These are phyloP conservation scores for Colostygia pectinataria DNA, from an alignment of 2,888 invertebrate species.

Conservation along the genomic window DNA sequence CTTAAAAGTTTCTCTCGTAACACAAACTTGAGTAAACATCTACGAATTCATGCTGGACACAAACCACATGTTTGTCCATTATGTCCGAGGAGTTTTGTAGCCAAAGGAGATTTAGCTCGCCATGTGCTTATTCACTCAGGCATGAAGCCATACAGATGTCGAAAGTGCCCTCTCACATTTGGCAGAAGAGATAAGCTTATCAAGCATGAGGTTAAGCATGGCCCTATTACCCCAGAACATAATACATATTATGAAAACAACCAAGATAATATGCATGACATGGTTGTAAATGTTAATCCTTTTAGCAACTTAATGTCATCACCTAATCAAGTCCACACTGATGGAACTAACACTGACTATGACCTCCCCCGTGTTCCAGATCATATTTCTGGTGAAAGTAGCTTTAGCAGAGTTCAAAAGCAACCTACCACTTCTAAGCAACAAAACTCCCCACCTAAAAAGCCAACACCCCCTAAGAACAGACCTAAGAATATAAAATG, in stretches of 20 bases:
- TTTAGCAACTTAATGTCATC: constrained; percentile 78
- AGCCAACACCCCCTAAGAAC: constrained; percentile 60
- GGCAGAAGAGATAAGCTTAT: constrained; percentile 86
- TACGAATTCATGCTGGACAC: constrained; percentile 87
- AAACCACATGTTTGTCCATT: constrained; percentile 88
- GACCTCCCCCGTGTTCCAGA: constrained; percentile 79
- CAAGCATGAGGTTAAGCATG: constrained; percentile 86
- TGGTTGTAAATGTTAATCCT: constrained; percentile 85
- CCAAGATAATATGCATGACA: constrained; percentile 73
- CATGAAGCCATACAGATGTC: constrained; percentile 85
- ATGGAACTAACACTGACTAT: constrained; percentile 58
- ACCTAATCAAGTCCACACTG: constrained; percentile 56
- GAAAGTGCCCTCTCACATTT: constrained; percentile 86
- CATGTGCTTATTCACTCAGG: constrained; percentile 87
- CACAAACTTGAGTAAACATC: constrained; percentile 89
- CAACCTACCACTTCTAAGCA: constrained; percentile 57
- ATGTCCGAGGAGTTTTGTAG: constrained; percentile 88
- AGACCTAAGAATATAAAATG: constrained; percentile 79
- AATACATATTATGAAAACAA: constrained; percentile 58
- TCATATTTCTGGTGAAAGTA: constrained; percentile 76
- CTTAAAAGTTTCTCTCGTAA: constrained; percentile 89
- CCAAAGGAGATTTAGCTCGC: constrained; percentile 85
- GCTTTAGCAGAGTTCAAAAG: constrained; percentile 69
- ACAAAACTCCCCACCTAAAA: constrained; percentile 63
- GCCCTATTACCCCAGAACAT: constrained; percentile 58